Base-by-base conservation (phyloP, 2,797 vertebrate species). In the Sparidentex hasta region DNA sequence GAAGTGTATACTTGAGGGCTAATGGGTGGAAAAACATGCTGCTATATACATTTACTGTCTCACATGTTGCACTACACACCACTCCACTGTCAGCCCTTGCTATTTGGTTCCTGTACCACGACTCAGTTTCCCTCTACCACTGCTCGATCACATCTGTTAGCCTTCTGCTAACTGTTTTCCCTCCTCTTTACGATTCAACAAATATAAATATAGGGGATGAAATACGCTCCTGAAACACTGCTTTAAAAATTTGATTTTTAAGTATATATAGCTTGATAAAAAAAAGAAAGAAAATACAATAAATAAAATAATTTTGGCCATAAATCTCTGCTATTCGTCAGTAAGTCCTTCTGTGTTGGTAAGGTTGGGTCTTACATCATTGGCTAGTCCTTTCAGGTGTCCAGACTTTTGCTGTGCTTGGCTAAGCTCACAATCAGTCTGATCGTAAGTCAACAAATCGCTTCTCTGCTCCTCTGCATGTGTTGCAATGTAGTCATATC, bases 231-330 rank as follows among this genome's bases (percentile, higher is more conserved):
- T 79, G 66, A 85, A 91, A 93, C 79, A 87, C 83, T 84, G 87
- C 76, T 86, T 90, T 78, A 76, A 82, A 84, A 78, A 75, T 82
- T 65, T 77, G 80, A 76, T 88, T 85, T 87, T 90, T 65, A 89
- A 88, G 86, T 89, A 87, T 84, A 92, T 82, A 87, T 90, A 88
- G 87, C 76, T 89, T 90, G 92, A 91, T 86, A 84, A 91, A 33
- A 92, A 89, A 84, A 84, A 74, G 84, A 7, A 85, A 80, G 61
- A 82, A 74, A 94, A 84, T 84, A 90, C 82, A 94, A 94, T 93
- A 92, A 95, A 94, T 92, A 94, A 94, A 94, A 93, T 87, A 25
- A 84, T 93, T 93, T 93, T 90, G 92, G 92, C 90, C 88, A 84
- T 93, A 93, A 90, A 87, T 84, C 80, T 92, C 87, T 91, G 84